These are phyloP conservation scores for Drosophila lowei DNA, from an alignment of 1,140 invertebrate genomes.

Conservation along the genomic window DNA sequence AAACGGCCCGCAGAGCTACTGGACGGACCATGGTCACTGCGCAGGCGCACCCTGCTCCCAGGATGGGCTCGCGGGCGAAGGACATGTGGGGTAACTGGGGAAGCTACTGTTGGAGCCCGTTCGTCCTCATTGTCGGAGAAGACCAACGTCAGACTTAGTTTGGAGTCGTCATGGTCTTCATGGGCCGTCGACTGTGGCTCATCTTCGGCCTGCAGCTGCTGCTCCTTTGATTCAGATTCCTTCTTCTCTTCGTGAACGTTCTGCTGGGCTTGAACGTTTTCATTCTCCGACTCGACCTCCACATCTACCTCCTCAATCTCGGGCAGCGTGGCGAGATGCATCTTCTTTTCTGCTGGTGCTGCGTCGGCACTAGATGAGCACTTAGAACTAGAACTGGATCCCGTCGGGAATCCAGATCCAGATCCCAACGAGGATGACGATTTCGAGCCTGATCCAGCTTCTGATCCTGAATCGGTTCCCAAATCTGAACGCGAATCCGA, in stretches of 20 bases:
- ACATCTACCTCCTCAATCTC: neutral
- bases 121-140: conserved; percentile 29
- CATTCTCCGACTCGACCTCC: neutral
- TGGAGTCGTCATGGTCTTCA: conserved; percentile 22
- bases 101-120: neutral
- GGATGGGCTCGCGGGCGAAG: neutral
- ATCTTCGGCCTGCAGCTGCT: neutral
- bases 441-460: no score
- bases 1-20: neutral
- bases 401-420: no score
- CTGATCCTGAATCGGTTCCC: no score
- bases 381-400: no score
- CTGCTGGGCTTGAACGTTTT: conserved; percentile 10
- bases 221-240: conserved; percentile 2
- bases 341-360: no score
- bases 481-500: no score
- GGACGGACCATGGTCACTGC: conserved; percentile 18
- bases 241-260: conserved; percentile 34
- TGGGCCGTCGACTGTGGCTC: neutral
- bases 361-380: no score
- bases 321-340: neutral
- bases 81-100: no score
- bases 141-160: conserved; percentile 21
- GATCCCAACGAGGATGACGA: no score
- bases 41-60: conserved; percentile 14